These are phyloP conservation scores for Malurus leucopterus DNA, from an alignment of 2,797 vertebrate genomes.

Conservation along the genomic window DNA sequence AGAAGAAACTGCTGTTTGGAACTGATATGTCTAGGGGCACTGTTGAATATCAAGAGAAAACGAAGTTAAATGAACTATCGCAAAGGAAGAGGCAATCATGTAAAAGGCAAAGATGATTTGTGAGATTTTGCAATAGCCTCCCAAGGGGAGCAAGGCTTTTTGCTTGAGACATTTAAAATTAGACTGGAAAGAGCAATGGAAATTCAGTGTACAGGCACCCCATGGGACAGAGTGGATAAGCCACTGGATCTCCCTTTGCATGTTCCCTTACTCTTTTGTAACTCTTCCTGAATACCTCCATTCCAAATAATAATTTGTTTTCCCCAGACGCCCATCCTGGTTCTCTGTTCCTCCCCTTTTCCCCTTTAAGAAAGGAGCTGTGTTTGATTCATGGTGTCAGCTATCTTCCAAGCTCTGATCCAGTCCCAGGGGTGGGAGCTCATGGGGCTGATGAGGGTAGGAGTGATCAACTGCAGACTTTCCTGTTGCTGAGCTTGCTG, in stretches of 20 bases:
- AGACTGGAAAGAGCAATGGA: conserved; percentile 44
- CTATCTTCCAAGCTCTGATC: conserved; percentile 51
- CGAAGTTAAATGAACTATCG: conserved; percentile 4
- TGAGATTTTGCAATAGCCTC: conserved; percentile 38
- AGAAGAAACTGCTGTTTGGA: conserved; percentile 5
- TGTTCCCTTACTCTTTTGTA: conserved; percentile 34
- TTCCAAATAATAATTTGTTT: conserved; percentile 18
- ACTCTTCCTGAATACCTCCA: conserved; percentile 37
- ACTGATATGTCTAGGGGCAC: not conserved
- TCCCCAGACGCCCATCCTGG: not conserved
- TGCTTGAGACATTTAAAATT: conserved; percentile 52
- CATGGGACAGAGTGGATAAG: conserved; percentile 6
- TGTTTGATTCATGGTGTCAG: conserved; percentile 59
- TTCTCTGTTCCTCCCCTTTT: conserved; percentile 4
- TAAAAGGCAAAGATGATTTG: conserved; percentile 31
- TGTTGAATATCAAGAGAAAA: conserved; percentile 35
- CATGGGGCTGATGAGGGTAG: conserved; percentile 37
- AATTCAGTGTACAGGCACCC: not conserved
- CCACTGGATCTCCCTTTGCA: conserved; percentile 20
- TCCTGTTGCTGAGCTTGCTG: conserved; percentile 75
- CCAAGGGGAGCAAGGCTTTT: not conserved
- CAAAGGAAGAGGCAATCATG: conserved; percentile 33
- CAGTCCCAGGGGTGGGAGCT: conserved; percentile 58
- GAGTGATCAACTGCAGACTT: conserved; percentile 72
- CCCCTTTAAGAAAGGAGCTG: conserved; percentile 29